Conservation (phyloP, 2,888 invertebrate genomes). For the Strigamia maritima region DNA sequence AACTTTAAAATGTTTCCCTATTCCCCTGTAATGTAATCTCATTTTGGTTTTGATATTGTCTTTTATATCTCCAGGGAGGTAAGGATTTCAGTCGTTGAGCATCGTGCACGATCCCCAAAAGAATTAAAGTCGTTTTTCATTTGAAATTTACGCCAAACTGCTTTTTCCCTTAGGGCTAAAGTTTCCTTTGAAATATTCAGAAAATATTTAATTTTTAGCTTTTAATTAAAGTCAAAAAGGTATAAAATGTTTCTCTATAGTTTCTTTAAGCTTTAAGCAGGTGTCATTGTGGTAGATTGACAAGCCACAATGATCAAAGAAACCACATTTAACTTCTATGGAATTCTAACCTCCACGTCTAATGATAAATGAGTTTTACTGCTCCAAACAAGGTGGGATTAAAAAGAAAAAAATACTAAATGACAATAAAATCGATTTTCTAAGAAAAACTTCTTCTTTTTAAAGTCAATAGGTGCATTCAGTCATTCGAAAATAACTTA, state of each 20-base stretch:
- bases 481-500: no score
- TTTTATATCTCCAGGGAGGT: slow-evolving; percentile 25
- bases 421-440: no score
- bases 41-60: slow-evolving; percentile 28
- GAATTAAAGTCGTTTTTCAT: slow-evolving; percentile 28
- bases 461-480: no score
- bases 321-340: background rate
- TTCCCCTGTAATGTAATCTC: slow-evolving; percentile 25
- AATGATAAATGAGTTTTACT: no score
- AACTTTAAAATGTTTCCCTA: slow-evolving; percentile 28
- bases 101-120: slow-evolving; percentile 23
- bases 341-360: background rate
- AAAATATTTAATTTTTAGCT: slow-evolving; percentile 19
- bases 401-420: no score
- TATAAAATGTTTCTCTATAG: background rate
- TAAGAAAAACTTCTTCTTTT: no score
- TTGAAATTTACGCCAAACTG: slow-evolving; percentile 24
- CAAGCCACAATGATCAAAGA: slow-evolving; percentile 1
- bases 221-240: background rate
- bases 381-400: no score
- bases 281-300: background rate
- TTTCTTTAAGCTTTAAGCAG: background rate
- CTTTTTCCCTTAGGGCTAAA: slow-evolving; percentile 5
- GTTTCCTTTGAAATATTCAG: slow-evolving; percentile 7
- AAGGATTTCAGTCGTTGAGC: slow-evolving; percentile 27